Base-by-base conservation (phyloP, 2,888 invertebrate genomes). In the Cerastis leucographa region DNA sequence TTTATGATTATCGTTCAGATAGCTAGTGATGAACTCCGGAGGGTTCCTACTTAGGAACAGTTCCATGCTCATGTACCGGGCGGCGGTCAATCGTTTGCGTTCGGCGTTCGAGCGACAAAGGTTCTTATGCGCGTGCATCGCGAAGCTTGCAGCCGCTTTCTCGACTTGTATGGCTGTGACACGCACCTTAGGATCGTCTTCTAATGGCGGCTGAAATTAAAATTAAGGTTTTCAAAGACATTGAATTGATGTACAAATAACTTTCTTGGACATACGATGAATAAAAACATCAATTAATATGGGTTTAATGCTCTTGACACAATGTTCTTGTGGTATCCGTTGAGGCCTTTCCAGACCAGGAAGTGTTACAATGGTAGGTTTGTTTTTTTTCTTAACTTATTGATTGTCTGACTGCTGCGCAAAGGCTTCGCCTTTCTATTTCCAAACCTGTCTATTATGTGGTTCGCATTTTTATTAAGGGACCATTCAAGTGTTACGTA, bases 1-100 rank as follows among this genome's bases (percentile, higher is more conserved):
- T 94, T 97, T 97, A 92, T 97, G 97, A 90, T 96, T 95, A 80
- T 97, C 97, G 85, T 97, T 97, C 1, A 97, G 91, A 89, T 97
- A 97, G 25, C 96, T 97, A 0, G 98, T 98, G 70, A 98, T 97
- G 90, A 97, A 98, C 82, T 98, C 97, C 0, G 97, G 97, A 29
- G 97, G 97, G 71, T 97, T 95, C 67, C 97, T 92, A 64, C 95
- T 93, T 1, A 97, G 95, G 75, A 98, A 97, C 62, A 98, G 91
- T 87, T 98, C 97, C 86, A 97, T 92, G 80, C 97, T 97, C 92
- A 98, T 97, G 87, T 97, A 95, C 25, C 93, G 91, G 0, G 97
- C 96, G 0, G 97, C 97, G 0, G 94, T 94, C 9, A 97, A 89
- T 0, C 96, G 93, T 81, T 97, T 97, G 40, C 95, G 90, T 76